Percentiles rank a stretch among this genome's conserved stretches.
Conservation (phyloP, 2,888 invertebrate genomes). For the Ophonus ardosiacus region DNA sequence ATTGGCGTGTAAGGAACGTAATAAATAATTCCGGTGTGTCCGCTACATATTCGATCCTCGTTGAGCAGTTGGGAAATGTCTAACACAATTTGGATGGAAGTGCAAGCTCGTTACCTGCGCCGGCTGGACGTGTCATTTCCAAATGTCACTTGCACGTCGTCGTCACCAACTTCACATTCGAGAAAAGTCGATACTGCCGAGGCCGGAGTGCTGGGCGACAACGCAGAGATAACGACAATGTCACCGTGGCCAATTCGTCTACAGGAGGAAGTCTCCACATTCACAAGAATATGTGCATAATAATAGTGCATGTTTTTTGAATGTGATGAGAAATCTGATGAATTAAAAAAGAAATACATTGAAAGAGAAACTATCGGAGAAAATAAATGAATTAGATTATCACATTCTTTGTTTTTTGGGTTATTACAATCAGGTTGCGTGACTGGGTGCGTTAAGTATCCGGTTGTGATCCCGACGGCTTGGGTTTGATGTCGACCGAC, state of each 20-base stretch:
- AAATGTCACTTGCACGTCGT: slow-evolving; percentile 54
- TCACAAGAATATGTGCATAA: neutral
- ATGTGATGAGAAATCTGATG: too few relatives aligned
- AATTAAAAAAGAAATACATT: too few relatives aligned
- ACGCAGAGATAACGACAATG: neutral
- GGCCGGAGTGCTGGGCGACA: slow-evolving; percentile 6
- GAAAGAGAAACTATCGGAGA: too few relatives aligned
- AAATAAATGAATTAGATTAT: too few relatives aligned
- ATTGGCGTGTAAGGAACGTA: neutral
- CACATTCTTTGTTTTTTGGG: too few relatives aligned
- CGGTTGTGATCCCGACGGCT: too few relatives aligned
- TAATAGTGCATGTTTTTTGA: neutral
- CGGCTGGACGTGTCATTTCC: slow-evolving; percentile 61
- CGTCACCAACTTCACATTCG: slow-evolving; percentile 8
- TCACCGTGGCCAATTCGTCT: neutral
- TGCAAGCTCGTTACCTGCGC: slow-evolving; percentile 50
- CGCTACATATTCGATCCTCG: neutral
- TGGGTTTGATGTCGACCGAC: too few relatives aligned
- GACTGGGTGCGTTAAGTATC: too few relatives aligned
- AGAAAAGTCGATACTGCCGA: slow-evolving; percentile 47
- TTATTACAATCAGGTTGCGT: too few relatives aligned
- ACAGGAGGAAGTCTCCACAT: too few relatives aligned
- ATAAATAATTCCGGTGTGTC: slow-evolving; percentile 14
- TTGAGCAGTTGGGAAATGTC: slow-evolving; percentile 40
- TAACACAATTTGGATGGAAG: slow-evolving; percentile 38